Evolutionary conservation across 2,113 vertebrate genomes (phyloP).

Genomic region (Sisor rabdophorus): DNA sequence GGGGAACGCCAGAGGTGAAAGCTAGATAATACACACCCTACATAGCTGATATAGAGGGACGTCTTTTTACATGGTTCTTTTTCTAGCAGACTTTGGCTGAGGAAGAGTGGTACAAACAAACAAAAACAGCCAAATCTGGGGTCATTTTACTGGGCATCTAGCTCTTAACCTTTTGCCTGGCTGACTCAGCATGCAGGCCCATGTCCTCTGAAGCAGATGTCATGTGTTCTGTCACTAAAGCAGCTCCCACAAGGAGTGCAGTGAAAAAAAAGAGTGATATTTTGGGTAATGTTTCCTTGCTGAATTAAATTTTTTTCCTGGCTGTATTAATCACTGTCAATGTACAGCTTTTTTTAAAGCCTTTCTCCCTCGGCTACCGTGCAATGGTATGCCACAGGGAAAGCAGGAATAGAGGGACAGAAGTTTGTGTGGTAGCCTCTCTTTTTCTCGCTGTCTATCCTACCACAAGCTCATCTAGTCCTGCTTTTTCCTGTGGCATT

Average conservation of each 20-base stretch:
- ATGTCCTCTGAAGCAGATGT: conserved; percentile 31
- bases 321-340: conserved; percentile 69
- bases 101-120: conserved; percentile 3
- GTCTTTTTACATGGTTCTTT: conserved; percentile 45
- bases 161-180: neutral
- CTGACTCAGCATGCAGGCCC: conserved; percentile 9
- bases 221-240: conserved; percentile 46
- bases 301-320: conserved; percentile 68
- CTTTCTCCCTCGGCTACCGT: conserved; percentile 2
- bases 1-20: conserved; percentile 69
- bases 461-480: conserved; percentile 40
- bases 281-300: conserved; percentile 67
- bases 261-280: conserved; percentile 67
- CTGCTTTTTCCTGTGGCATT: conserved; percentile 44
- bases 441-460: neutral
- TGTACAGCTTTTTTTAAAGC: conserved; percentile 58
- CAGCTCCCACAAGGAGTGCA: conserved; percentile 48
- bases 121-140: neutral
- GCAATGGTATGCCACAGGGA: too few species aligned
- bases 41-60: conserved; percentile 56
- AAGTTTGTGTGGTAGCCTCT: too few species aligned
- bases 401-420: too few species aligned
- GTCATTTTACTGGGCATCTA: neutral
- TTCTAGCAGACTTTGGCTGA: conserved; percentile 20
- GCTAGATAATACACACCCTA: conserved; percentile 65